Percentiles rank a stretch among this genome's conserved stretches.
Evolutionary conservation across 2,888 invertebrate genomes (phyloP).

Genomic region (Andrena bicolor): DNA sequence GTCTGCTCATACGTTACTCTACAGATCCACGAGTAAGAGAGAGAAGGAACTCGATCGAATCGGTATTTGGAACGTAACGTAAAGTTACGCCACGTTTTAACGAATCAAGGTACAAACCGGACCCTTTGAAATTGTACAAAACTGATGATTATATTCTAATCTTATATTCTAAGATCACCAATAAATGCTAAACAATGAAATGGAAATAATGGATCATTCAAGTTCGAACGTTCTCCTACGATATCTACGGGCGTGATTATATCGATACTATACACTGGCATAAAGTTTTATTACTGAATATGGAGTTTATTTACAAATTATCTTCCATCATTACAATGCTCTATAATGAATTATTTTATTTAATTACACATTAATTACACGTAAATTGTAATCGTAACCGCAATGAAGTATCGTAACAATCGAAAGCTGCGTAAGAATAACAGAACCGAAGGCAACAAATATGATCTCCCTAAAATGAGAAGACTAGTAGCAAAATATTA

Average conservation of each 20-base stretch:
- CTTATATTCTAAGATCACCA: conserved; percentile 54
- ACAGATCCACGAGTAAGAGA: conserved; percentile 16
- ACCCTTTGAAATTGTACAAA: conserved; percentile 71
- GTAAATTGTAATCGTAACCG: conserved; percentile 59
- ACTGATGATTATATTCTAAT: conserved; percentile 64
- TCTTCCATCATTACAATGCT: conserved; percentile 71
- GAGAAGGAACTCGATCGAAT: conserved; percentile 46
- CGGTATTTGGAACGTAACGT: conserved; percentile 46
- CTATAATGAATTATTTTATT: conserved; percentile 47
- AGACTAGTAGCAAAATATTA: conserved; percentile 68
- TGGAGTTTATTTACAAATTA: conserved; percentile 83
- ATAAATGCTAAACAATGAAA: conserved; percentile 64
- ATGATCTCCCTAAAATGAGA: conserved; percentile 50
- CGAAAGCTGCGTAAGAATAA: conserved; percentile 49
- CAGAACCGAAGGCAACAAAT: conserved; percentile 41
- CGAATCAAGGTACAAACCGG: conserved; percentile 53
- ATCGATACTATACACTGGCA: background rate
- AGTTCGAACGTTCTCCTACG: conserved; percentile 2
- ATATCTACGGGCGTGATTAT: background rate
- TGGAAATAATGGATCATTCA: conserved; percentile 16
- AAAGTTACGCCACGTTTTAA: conserved; percentile 40
- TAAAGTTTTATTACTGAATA: conserved; percentile 78
- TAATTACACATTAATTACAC: conserved; percentile 28
- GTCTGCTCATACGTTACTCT: conserved; percentile 34
- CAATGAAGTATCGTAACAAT: conserved; percentile 42